Evolutionary conservation across 2,113 vertebrate species (phyloP).

Genomic region (Crotalus horridus): DNA sequence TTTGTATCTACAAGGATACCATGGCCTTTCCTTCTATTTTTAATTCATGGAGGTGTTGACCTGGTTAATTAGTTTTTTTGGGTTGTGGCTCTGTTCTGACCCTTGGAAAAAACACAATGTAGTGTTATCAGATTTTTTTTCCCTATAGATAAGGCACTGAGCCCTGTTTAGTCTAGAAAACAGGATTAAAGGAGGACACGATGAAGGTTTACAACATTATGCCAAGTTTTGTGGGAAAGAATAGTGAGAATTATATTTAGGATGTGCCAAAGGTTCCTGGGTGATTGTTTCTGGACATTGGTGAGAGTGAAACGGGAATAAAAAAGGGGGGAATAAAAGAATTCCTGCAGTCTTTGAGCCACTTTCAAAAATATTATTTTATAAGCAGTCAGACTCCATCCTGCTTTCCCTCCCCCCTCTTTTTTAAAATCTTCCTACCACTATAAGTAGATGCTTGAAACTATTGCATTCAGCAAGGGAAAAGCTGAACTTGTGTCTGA

Average conservation of each 20-base stretch:
- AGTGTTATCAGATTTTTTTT: not conserved
- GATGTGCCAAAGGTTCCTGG: not conserved
- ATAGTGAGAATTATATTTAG: not conserved
- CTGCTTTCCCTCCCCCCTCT: not conserved
- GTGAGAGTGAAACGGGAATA: not conserved
- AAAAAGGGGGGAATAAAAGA: not conserved
- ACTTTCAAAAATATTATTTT: not conserved
- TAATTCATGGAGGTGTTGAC: slow-evolving; percentile 60
- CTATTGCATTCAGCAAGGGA: not conserved
- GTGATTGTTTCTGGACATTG: not conserved
- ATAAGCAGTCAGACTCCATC: not conserved
- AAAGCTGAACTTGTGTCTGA: not conserved
- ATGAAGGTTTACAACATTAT: not conserved
- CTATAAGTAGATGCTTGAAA: not conserved
- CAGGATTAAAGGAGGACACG: not conserved
- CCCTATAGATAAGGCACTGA: not conserved
- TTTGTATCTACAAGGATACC: slow-evolving; percentile 27
- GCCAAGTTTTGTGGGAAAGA: not conserved
- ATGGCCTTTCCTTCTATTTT: slow-evolving; percentile 48
- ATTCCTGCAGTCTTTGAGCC: not conserved
- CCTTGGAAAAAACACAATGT: slow-evolving; percentile 17
- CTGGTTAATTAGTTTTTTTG: slow-evolving; percentile 59
- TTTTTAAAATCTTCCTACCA: not conserved
- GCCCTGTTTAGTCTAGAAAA: not conserved
- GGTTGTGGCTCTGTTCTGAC: slow-evolving; percentile 40